phyloP scores from a whole-genome alignment of 2,888 invertebrate species.

The Empis stercorea region DNA sequence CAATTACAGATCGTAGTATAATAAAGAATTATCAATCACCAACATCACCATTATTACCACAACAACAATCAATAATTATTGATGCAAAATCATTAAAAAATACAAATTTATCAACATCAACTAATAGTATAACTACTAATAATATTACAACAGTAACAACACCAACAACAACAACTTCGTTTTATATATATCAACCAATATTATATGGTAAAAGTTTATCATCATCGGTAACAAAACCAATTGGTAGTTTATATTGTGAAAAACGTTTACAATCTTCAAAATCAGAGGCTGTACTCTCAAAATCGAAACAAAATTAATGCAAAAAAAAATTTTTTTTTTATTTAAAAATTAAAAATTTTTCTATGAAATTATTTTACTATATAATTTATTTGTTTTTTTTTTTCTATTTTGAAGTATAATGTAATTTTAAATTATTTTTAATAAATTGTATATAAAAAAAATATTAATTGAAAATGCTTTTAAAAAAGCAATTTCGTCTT shows the following conservation, averaged over 20 bases:
- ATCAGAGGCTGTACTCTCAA: conserved; percentile 26
- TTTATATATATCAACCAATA: conserved; percentile 10
- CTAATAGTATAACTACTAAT: conserved; percentile 10
- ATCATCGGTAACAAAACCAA: conserved; percentile 29
- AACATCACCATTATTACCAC: conserved; percentile 1
- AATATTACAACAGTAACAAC: conserved; percentile 3
- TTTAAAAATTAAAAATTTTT: neutral
- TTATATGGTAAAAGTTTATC: conserved; percentile 28
- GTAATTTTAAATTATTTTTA: too few species aligned
- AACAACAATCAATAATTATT: conserved; percentile 7
- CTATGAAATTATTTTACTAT: too few species aligned
- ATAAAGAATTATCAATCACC: conserved; percentile 12
- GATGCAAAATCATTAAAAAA: conserved; percentile 2
- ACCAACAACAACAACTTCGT: neutral
- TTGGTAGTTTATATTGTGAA: conserved; percentile 34
- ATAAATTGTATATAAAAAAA: too few species aligned
- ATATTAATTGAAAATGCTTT: too few species aligned
- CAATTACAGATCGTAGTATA: conserved; percentile 36
- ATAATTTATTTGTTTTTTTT: too few species aligned
- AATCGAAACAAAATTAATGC: conserved; percentile 11
- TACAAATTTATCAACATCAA: conserved; percentile 6
- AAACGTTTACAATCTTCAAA: conserved; percentile 33
- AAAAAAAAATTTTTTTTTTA: neutral
- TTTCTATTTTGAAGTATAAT: too few species aligned
- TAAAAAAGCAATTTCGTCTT: too few species aligned